phyloP scores from a whole-genome alignment of 1,140 invertebrate genomes.

The Mamestra configurata region DNA sequence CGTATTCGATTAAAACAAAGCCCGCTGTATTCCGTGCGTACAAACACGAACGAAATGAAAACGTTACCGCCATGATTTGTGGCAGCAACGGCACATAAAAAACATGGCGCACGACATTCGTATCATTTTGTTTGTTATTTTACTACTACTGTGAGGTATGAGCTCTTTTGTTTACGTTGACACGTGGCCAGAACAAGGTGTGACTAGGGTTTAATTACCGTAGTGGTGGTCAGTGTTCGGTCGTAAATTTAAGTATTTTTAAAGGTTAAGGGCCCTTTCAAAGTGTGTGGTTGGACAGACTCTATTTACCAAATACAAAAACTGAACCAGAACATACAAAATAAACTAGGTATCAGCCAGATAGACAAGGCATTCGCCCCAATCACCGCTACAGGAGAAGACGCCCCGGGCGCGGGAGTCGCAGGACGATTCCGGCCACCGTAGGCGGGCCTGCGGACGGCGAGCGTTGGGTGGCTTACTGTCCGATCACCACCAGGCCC shows the following conservation, averaged over 20 bases:
- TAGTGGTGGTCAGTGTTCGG: not conserved
- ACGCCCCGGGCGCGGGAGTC: no score
- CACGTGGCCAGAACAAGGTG: not conserved
- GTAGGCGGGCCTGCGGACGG: no score
- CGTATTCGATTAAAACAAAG: slow-evolving; percentile 15
- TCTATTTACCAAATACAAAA: no score
- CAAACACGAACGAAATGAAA: slow-evolving; percentile 31
- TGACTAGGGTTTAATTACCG: not conserved
- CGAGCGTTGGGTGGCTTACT: no score
- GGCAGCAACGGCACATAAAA: not conserved
- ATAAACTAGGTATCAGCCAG: no score
- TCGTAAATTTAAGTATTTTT: not conserved
- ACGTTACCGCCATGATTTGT: slow-evolving; percentile 30
- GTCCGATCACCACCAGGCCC: no score
- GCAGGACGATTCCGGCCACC: no score
- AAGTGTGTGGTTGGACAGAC: no score
- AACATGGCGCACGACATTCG: slow-evolving; percentile 14
- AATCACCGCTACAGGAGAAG: no score
- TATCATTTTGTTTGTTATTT: slow-evolving; percentile 16
- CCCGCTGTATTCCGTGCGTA: not conserved
- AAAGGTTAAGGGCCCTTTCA: not conserved
- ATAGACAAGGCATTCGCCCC: no score
- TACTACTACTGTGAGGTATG: slow-evolving; percentile 6
- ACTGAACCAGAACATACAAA: no score
- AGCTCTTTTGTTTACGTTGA: not conserved